Evolutionary conservation across 2,113 vertebrate genomes (phyloP).

Genomic region (Pogona vitticeps): DNA sequence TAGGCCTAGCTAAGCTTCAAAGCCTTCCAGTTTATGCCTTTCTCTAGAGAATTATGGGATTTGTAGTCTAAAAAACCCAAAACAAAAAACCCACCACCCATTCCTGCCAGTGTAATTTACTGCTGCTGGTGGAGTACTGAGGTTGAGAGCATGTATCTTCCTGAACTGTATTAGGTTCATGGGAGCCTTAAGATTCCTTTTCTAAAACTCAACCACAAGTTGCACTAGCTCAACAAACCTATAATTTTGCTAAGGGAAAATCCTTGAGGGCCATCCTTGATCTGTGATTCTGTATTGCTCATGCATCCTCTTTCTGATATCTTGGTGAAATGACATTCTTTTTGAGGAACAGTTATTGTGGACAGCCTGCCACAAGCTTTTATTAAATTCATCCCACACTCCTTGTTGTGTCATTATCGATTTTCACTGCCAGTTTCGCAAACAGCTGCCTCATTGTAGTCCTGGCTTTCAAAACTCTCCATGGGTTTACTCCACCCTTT

Average conservation of each 20-base stretch:
- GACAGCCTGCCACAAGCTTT: neutral
- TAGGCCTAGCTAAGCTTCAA: no score
- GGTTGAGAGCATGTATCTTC: no score
- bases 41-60: neutral
- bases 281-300: neutral
- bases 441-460: constrained; percentile 19
- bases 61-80: neutral
- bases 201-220: neutral
- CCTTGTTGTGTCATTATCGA: constrained; percentile 22
- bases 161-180: neutral
- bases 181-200: neutral
- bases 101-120: neutral
- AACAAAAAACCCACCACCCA: neutral
- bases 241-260: neutral
- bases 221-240: neutral
- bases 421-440: constrained; percentile 18
- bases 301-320: constrained; percentile 20
- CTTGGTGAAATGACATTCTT: neutral
- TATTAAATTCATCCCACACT: neutral
- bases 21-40: no score
- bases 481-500: accelerated
- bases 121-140: no score
- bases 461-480: neutral
- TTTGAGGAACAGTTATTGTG: constrained; percentile 27
- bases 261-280: neutral